Conservation (phyloP, 2,113 vertebrate genomes). For the Macrotus californicus region DNA sequence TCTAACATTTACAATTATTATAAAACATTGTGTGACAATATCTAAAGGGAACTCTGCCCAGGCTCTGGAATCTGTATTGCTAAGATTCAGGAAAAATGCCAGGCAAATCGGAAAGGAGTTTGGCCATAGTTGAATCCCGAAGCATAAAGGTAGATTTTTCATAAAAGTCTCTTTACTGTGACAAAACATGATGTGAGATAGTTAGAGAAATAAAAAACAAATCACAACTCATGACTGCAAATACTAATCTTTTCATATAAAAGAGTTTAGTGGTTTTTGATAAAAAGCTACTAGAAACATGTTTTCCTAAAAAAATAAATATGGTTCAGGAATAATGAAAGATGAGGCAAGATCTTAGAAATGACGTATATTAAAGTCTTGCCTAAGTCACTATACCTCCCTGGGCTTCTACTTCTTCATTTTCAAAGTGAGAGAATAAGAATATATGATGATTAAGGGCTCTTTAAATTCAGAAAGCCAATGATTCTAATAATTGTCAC, state of each 20-base stretch:
- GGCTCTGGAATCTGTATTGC: conserved; percentile 1
- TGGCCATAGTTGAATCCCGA: neutral
- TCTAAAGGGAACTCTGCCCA: neutral
- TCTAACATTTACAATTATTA: neutral
- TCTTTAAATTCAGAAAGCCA: neutral
- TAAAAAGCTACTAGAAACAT: neutral
- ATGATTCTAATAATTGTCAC: neutral
- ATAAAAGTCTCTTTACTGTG: conserved; percentile 4
- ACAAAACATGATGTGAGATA: conserved; percentile 9
- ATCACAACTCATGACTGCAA: neutral
- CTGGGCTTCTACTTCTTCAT: neutral
- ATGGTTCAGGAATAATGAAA: neutral
- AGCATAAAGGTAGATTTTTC: neutral
- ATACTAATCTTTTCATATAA: neutral
- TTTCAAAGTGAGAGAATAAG: neutral
- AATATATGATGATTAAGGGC: neutral
- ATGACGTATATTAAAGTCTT: neutral
- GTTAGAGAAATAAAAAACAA: neutral
- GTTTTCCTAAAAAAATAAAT: neutral
- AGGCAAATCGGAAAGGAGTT: neutral
- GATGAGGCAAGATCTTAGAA: neutral
- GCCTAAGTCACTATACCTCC: neutral
- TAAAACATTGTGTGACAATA: neutral
- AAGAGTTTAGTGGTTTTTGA: neutral
- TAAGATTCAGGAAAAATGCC: neutral